Conservation (phyloP, 1,140 invertebrate genomes). For the Zeugodacus cucurbitae region DNA sequence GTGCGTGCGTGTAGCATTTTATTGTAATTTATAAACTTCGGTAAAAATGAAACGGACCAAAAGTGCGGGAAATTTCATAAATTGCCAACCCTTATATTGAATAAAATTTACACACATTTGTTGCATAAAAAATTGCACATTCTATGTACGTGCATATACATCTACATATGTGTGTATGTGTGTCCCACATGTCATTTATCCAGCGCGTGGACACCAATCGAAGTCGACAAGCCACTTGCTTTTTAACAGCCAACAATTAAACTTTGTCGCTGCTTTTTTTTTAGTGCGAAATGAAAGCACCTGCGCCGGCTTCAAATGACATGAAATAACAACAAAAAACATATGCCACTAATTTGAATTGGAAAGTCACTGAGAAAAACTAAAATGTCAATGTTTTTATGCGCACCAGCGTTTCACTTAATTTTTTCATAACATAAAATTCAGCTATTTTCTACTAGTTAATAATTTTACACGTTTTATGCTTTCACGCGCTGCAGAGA, state of each 20-base stretch:
- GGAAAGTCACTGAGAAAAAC: neutral
- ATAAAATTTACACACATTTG: neutral
- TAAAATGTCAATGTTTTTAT: neutral
- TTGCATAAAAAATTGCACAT: too few species aligned
- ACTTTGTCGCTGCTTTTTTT: neutral
- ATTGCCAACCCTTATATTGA: neutral
- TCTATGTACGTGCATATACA: too few species aligned
- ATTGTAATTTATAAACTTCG: too few species aligned
- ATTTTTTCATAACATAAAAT: neutral
- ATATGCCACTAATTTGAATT: neutral
- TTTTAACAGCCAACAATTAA: neutral
- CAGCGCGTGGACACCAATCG: neutral
- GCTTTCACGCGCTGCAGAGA: neutral
- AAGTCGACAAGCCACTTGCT: neutral
- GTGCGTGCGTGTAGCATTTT: neutral
- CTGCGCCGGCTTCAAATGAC: neutral
- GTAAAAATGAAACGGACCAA: neutral
- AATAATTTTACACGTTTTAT: neutral
- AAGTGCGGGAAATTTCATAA: neutral
- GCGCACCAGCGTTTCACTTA: neutral
- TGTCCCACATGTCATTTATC: neutral
- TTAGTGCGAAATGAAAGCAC: neutral
- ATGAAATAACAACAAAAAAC: too few species aligned
- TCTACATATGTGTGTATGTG: neutral
- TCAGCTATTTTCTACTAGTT: neutral